Evolutionary conservation across 1,140 invertebrate species (phyloP), one percentile per base, ranked within the genome.

Genomic region (Rhysida immarginata): DNA sequence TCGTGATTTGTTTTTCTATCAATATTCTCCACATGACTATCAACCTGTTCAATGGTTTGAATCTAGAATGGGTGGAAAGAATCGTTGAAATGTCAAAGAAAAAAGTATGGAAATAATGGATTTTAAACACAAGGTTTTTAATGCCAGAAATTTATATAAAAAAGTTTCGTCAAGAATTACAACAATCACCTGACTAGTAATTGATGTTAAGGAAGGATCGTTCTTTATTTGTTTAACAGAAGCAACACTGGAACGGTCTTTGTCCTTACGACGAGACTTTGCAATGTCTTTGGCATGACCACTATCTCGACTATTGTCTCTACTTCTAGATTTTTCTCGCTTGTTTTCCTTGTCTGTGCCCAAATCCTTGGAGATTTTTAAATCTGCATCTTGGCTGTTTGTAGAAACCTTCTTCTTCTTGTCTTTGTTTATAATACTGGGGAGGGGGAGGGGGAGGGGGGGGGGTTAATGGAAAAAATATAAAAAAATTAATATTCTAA

Each of bases 1-100:
- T 56, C 55, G 46, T 56, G 55, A 26, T 56, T 56, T 3, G 55
- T 56, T 21, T 56, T 56, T 2, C 55, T 3, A 18, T 50, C 55
- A 26, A 51, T 26, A 26, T 25, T 26, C 13, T 51, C 49, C 3
- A 27, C 13, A 11, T 3, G 26, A 8, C 24, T 23, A 8, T 54
- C 53, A 21, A 11, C 3, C 8, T 44, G 16, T 56, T 49, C 48
- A 46, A 46, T 46, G 5, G 44, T 13, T 46, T 46, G 44, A 20
- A 18, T 46, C 44, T 46, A 23, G 3, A 46, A 46, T 46, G 20
- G 16, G n/a, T n/a, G n/a, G n/a, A n/a, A n/a, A n/a, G n/a, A n/a
- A n/a, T n/a, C n/a, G n/a, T n/a, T n/a, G n/a, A n/a, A n/a, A n/a
- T n/a, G n/a, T n/a, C n/a, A n/a, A n/a, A n/a, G n/a, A n/a, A n/a